Evolutionary conservation across 2,797 vertebrate species (phyloP).

Genomic region (Girardinus metallicus): DNA sequence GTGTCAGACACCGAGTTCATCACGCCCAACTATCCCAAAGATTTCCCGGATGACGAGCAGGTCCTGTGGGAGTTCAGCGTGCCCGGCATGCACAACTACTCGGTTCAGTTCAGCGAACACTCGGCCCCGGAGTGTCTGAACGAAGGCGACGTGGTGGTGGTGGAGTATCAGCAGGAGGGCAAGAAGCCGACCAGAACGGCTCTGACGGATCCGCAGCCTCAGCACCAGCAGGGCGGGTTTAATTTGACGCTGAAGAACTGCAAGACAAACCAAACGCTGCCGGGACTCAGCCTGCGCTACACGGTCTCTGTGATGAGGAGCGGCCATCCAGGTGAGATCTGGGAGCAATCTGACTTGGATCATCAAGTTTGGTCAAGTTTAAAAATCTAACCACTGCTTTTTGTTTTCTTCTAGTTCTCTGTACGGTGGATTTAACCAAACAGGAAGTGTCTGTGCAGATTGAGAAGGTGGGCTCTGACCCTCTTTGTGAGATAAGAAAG

Average conservation of each 20-base stretch:
- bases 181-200: constrained; percentile 28
- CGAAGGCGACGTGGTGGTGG: constrained; percentile 69
- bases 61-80: constrained; percentile 89
- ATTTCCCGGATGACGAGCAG: constrained; percentile 83
- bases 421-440: constrained; percentile 71
- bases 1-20: constrained; percentile 77
- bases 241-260: constrained; percentile 78
- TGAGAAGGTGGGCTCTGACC: constrained; percentile 67
- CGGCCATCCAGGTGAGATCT: constrained; percentile 74
- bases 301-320: constrained; percentile 76
- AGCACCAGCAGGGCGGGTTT: constrained; percentile 77
- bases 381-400: background rate
- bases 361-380: background rate
- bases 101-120: constrained; percentile 77
- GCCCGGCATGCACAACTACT: constrained; percentile 86
- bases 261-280: constrained; percentile 46
- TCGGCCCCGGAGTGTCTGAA: constrained; percentile 84
- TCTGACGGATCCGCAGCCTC: constrained; percentile 68
- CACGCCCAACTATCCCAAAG: constrained; percentile 84
- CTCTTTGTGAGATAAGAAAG: constrained; percentile 76
- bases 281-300: constrained; percentile 70
- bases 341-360: background rate
- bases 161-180: constrained; percentile 79
- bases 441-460: constrained; percentile 69
- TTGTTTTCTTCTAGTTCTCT: constrained; percentile 66